Evolutionary conservation across 2,888 invertebrate species (phyloP).

Genomic region (Ophioninae sp.): DNA sequence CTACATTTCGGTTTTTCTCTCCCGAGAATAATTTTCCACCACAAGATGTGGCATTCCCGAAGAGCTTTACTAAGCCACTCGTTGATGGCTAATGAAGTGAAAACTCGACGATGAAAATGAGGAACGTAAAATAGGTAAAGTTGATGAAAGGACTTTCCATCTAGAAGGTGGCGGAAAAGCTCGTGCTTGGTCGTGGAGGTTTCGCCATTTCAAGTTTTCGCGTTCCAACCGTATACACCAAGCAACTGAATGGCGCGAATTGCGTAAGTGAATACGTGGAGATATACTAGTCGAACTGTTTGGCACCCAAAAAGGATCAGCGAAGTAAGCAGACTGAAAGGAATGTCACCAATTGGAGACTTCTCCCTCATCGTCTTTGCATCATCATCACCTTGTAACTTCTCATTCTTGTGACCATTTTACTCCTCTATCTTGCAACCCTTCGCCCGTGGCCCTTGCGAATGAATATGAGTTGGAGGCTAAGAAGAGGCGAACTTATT

Average conservation of each 20-base stretch:
- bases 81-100: constrained; percentile 48
- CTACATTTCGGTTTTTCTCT: background rate
- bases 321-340: constrained; percentile 20
- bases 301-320: background rate
- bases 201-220: constrained; percentile 25
- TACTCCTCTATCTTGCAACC: constrained; percentile 27
- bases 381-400: background rate
- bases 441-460: constrained; percentile 46
- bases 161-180: background rate
- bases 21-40: background rate
- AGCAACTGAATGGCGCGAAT: background rate
- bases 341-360: constrained; percentile 6
- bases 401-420: constrained; percentile 9
- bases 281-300: background rate
- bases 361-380: constrained; percentile 26
- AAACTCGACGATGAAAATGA: constrained; percentile 42
- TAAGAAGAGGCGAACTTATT: constrained; percentile 69
- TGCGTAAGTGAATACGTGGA: background rate
- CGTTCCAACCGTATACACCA: constrained; percentile 14
- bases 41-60: constrained; percentile 27
- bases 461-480: constrained; percentile 69
- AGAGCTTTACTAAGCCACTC: constrained; percentile 37
- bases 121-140: background rate
- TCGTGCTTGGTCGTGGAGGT: constrained; percentile 35
- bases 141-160: constrained; percentile 18